Base-by-base conservation (phyloP, 2,113 vertebrate species). In the Malurus melanocephalus region DNA sequence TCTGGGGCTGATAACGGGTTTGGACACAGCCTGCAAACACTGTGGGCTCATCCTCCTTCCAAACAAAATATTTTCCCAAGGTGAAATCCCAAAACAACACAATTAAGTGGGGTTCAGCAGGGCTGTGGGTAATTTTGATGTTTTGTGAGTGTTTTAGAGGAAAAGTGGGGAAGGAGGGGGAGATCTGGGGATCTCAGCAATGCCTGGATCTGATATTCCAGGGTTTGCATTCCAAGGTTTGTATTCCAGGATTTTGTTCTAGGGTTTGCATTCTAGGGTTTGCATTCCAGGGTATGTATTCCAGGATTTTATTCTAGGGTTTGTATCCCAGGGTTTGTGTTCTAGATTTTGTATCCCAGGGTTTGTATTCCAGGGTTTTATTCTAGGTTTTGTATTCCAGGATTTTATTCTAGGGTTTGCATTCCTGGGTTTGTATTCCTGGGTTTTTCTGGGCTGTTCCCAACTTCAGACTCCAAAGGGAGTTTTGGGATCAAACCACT, bases 71-170 rank as follows among this genome's bases (percentile, higher is more conserved):
- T 75, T 71, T 85, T 16, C 24, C 3, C 4, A 48, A 13, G 35
- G 42, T 9, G 20, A 51, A 3, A 23, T 33, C 49, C 79, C 74
- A 21, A 76, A 55, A 26, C 18, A 21, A 2, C 13, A 15, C 38
- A 8, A 4, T 10, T 3, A 2, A 17, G 13, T 2, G 27, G 33
- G 67, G 33, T 49, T 40, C 1, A 0, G 2, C 2, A 10, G 56
- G 40, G 43, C 53, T 51, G 53, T 2, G 56, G 46, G 11, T 7
- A 7, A 43, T 4, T 33, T 21, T 14, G 4, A 5, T 16, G 27
- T 12, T 18, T 12, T 8, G 38, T 6, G n/a, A 76, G 19, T 4
- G 11, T 26, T 40, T 71, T 5, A 15, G 33, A 67, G 18, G 19
- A 8, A 11, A 43, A 28, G 21, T 4, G 6, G 6, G 4, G 28